Conservation (phyloP, 2,797 vertebrate species). For the Micrastur ruficollis region DNA sequence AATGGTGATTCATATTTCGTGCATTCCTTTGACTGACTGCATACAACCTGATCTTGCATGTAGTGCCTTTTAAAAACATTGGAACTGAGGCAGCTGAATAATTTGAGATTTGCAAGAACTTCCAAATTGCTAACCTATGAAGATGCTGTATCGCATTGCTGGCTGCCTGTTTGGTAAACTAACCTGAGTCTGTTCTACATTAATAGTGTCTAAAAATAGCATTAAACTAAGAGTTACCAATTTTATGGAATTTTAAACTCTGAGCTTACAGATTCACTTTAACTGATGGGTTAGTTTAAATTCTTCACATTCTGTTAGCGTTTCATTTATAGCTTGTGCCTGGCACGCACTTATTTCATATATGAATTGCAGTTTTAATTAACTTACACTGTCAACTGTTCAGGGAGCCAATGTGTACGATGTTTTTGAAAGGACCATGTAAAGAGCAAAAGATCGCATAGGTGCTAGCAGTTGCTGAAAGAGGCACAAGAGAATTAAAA, state of each 20-base stretch:
- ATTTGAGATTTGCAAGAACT: not conserved
- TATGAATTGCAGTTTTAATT: not conserved
- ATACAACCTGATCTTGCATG: not conserved
- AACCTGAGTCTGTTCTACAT: not conserved
- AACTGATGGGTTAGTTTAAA: conserved; percentile 1
- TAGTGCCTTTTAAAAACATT: not conserved
- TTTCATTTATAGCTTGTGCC: not conserved
- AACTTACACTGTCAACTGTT: not conserved
- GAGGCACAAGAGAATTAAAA: not conserved
- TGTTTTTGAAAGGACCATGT: not conserved
- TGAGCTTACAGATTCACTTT: not conserved
- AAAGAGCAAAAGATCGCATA: not conserved
- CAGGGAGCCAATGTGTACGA: not conserved
- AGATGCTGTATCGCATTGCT: not conserved
- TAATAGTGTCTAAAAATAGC: not conserved
- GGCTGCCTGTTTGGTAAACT: not conserved
- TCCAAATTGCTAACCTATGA: not conserved
- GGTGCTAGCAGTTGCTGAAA: not conserved
- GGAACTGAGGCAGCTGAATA: not conserved
- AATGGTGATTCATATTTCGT: not conserved
- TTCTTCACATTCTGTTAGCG: conserved; percentile 13
- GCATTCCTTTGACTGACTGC: not conserved
- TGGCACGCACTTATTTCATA: not conserved
- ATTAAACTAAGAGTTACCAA: not conserved
- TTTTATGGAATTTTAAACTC: not conserved